phyloP scores from a whole-genome alignment of 2,888 invertebrate species.

The Ctenicera cuprea region DNA sequence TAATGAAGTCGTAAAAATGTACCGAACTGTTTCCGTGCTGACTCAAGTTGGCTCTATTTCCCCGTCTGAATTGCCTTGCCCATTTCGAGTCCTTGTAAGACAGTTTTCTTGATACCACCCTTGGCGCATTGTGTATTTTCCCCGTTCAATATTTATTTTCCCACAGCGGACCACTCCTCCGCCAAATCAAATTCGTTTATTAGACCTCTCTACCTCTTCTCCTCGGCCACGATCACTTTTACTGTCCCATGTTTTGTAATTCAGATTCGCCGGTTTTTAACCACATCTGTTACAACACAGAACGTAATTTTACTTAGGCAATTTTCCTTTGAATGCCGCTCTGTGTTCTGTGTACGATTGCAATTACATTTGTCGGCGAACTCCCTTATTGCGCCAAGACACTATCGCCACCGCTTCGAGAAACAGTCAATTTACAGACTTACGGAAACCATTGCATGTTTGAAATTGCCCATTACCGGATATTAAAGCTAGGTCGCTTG shows the following conservation, averaged over 20 bases:
- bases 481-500: slow-evolving; percentile 34
- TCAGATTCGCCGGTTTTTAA: slow-evolving; percentile 10
- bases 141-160: slow-evolving; percentile 23
- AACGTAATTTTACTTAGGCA: slow-evolving; percentile 28
- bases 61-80: slow-evolving; percentile 55
- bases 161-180: slow-evolving; percentile 2
- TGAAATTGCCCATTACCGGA: slow-evolving; percentile 53
- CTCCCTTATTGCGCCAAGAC: slow-evolving; percentile 43
- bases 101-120: slow-evolving; percentile 45
- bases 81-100: slow-evolving; percentile 55
- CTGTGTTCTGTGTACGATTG: slow-evolving; percentile 36
- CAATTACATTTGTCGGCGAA: slow-evolving; percentile 51
- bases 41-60: slow-evolving; percentile 52
- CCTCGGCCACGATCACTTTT: neutral
- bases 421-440: slow-evolving; percentile 55
- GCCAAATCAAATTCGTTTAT: slow-evolving; percentile 31
- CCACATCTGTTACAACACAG: slow-evolving; percentile 15
- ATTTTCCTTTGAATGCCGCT: slow-evolving; percentile 31
- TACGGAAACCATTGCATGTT: slow-evolving; percentile 55
- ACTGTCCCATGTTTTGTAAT: slow-evolving; percentile 17
- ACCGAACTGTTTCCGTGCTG: slow-evolving; percentile 56
- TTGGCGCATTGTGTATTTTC: slow-evolving; percentile 21
- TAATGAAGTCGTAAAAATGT: slow-evolving; percentile 72
- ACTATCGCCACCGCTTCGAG: slow-evolving; percentile 49
- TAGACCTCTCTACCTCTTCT: neutral